Percentiles rank a stretch among this genome's conserved stretches.
These are phyloP conservation scores for Graptemys geographica DNA, from an alignment of 2,797 vertebrate genomes.

Conservation along the genomic window DNA sequence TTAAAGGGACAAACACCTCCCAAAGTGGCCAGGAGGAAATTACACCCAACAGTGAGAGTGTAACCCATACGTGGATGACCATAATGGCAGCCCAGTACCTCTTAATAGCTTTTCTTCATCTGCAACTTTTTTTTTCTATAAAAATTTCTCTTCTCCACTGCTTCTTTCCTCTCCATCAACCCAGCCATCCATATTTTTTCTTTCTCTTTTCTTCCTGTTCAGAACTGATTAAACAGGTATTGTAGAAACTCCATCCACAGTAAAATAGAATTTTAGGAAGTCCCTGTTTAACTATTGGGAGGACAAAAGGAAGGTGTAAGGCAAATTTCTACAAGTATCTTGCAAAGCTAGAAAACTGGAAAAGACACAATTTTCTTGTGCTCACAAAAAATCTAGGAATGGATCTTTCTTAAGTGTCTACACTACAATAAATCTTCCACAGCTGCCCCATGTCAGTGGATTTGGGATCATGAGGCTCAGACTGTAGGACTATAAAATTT, in stretches of 20 bases:
- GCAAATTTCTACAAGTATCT: background rate
- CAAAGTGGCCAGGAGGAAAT: background rate
- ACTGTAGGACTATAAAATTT: background rate
- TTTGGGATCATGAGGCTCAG: background rate
- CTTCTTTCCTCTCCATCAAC: background rate
- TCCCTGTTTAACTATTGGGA: background rate
- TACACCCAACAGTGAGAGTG: background rate
- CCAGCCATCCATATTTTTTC: background rate
- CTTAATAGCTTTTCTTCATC: background rate
- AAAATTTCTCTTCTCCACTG: background rate
- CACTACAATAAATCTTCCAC: background rate
- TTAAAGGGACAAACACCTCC: background rate
- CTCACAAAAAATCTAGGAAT: background rate
- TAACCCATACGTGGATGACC: too few relatives aligned
- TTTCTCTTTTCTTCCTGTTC: background rate
- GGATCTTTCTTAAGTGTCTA: background rate
- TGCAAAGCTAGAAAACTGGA: background rate
- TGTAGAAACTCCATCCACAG: background rate
- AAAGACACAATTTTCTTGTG: background rate
- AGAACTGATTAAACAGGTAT: background rate
- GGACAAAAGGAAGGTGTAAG: background rate
- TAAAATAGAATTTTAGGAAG: background rate
- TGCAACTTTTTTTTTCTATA: background rate
- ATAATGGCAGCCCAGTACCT: background rate
- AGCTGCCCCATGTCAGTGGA: background rate